Conservation (phyloP, 2,888 invertebrate species). For the Xylocampa areola region DNA sequence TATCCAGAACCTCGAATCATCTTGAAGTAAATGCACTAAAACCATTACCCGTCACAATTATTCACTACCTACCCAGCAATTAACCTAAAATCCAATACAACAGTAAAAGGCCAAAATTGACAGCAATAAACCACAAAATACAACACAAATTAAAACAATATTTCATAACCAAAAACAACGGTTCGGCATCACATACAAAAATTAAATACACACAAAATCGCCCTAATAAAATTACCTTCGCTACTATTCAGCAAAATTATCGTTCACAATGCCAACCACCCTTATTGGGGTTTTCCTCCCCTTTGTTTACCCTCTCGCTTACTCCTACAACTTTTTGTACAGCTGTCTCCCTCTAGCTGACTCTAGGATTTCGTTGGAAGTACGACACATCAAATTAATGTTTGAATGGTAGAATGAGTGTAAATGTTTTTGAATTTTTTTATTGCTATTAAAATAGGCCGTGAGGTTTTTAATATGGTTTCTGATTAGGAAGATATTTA, state of each 20-base stretch:
- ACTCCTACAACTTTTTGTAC: slow-evolving; percentile 30
- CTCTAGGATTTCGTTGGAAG: slow-evolving; percentile 45
- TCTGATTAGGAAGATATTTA: too few relatives aligned
- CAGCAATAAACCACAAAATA: slow-evolving; percentile 9
- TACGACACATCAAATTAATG: slow-evolving; percentile 45
- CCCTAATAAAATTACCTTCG: slow-evolving; percentile 62
- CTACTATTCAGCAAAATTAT: slow-evolving; percentile 67
- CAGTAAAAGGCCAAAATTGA: not conserved
- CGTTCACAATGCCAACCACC: slow-evolving; percentile 67
- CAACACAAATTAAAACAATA: slow-evolving; percentile 50
- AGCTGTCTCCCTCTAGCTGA: slow-evolving; percentile 46
- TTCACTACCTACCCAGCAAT: too few relatives aligned
- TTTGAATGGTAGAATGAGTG: slow-evolving; percentile 38
- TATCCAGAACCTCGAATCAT: too few relatives aligned
- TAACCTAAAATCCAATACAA: too few relatives aligned
- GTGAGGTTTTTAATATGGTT: slow-evolving; percentile 1
- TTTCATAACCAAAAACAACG: slow-evolving; percentile 34
- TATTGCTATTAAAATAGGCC: slow-evolving; percentile 6
- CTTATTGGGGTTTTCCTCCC: slow-evolving; percentile 63
- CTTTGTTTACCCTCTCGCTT: slow-evolving; percentile 49
- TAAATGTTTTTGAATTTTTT: slow-evolving; percentile 33
- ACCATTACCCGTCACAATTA: too few relatives aligned
- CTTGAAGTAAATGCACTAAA: too few relatives aligned
- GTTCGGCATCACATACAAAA: slow-evolving; percentile 43
- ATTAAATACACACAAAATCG: slow-evolving; percentile 52